Base-by-base conservation (phyloP, 37 sponge, comb jelly and placozoan genomes). In the Lycopodina hypogea region DNA sequence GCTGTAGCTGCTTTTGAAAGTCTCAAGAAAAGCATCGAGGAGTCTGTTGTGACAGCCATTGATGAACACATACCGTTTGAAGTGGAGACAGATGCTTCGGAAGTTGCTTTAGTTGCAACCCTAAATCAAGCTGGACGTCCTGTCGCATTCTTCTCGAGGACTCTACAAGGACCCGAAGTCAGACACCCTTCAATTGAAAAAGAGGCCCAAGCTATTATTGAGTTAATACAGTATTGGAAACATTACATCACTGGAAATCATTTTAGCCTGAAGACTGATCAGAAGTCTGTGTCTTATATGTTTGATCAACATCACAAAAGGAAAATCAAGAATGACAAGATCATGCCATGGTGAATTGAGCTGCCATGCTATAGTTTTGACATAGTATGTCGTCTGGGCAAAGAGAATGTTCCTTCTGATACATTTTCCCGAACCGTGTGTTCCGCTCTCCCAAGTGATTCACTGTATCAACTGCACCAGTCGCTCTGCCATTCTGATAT, bases 391-490 rank as follows among this genome's bases (percentile, higher is more conserved):
- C 69, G 69, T 68, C 69, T 40, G 34, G 69, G 69, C 28, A 21
- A 9, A 35, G 69, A 68, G 40, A 68, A 68, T 37, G 22, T 68
- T 35, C 69, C 69, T 26, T 40, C 69, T 68, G 69, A 68, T 37
- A 68, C 69, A 37, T 35, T 68, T 35, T 68, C 69, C 21, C 69
- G 69, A 36, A 40, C 69, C 40, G 28, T 68, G 39, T 38, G 69
- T 68, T 36, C 69, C 34, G 69, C 69, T 40, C 17, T 68, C 28
- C 69, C 69, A 68, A n/a, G n/a, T n/a, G n/a, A n/a, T n/a, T n/a
- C n/a, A n/a, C n/a, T n/a, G n/a, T n/a, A n/a, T 30, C 39, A 68
- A 28, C 69, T 68, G 6, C 69, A 68, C 34, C 28, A 68, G 28
- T 68, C 69, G 34, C 69, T 68, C 22, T 68, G 69, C 34, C 69